Conservation (phyloP, 2,113 vertebrate species). For the Heterocephalus glaber region DNA sequence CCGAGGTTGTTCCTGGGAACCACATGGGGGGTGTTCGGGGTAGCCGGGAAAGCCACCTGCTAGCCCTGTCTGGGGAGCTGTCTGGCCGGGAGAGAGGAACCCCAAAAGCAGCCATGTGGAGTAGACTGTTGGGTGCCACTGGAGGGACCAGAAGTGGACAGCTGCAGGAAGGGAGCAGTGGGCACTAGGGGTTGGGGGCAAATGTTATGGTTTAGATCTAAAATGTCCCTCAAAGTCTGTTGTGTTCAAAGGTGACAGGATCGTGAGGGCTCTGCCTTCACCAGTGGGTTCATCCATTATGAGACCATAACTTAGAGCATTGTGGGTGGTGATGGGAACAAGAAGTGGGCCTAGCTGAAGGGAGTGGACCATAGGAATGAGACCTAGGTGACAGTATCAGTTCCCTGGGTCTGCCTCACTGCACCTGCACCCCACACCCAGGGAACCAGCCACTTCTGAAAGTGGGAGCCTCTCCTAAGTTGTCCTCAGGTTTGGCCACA, state of each 20-base stretch:
- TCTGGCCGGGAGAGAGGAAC: not conserved
- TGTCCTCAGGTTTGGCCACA: not conserved
- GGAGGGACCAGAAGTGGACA: not conserved
- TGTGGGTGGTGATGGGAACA: not conserved
- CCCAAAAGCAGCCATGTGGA: not conserved
- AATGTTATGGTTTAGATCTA: not conserved
- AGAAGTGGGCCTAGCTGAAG: not conserved
- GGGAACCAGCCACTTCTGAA: not conserved
- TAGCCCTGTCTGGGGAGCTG: not conserved
- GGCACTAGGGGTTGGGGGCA: fast-evolving
- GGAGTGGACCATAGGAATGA: not conserved
- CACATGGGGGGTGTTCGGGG: not conserved
- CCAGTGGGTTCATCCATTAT: not conserved
- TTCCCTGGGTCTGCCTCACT: not conserved
- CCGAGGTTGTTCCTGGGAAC: not conserved
- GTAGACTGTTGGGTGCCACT: too few species aligned
- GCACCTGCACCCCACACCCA: not conserved
- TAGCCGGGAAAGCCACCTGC: not conserved
- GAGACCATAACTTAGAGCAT: not conserved
- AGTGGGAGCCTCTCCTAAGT: not conserved
- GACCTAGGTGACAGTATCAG: not conserved
- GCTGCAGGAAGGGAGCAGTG: not conserved
- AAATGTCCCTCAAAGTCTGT: not conserved
- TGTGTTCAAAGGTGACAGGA: not conserved
- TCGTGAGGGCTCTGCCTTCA: not conserved